Evolutionary conservation across 1,140 invertebrate genomes (phyloP), one percentile per base, ranked within the genome.

Genomic region (Tetragnatha versicolor): DNA sequence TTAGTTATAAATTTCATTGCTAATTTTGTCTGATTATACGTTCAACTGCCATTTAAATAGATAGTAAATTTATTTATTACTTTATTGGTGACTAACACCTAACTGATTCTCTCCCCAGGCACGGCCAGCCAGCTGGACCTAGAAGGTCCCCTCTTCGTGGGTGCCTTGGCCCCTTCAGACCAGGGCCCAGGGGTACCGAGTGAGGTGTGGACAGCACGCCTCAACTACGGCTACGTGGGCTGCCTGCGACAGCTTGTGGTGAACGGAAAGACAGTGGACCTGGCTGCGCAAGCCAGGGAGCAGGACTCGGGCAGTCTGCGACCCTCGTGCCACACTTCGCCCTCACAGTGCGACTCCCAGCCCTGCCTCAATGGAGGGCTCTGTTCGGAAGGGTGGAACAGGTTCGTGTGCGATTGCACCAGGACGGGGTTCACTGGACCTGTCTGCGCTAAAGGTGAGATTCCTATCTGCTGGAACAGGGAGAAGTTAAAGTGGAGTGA

Each of bases 321-420:
- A 81, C 92, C 94, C 17, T 91, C 93, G 25, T 96, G 94, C 85
- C 94, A 94, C 84, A 79, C 77, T 1, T 70, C 66, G 0, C 88
- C 92, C 39, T 89, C 91, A 69, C 93, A 95, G 82, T 98, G 97
- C 85, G 88, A 89, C 35, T 91, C 91, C 2, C 89, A 91, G 69
- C 95, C 96, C 0, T 99, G 97, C 85, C 91, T 96, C 84, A 95
- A 98, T 84, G 91, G 92, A 14, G 96, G 96, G 4, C 86, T 89
- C 33, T 99, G 98, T 86, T 87, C 90, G 17, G 95, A 98, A 86
- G 97, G 96, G 4, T 98, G 97, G 95, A 98, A 98, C 86, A 89
- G 97, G 80, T 96, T 96, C 83, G 89, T 96, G 49, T 99, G 98
- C 85, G 96, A 99, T 86, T 99, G 97, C 85, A 92, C 94, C 12